Percentiles rank a stretch among this genome's conserved stretches.
phyloP scores from a whole-genome alignment of 2,113 vertebrate genomes.

The Silurus glanis region DNA sequence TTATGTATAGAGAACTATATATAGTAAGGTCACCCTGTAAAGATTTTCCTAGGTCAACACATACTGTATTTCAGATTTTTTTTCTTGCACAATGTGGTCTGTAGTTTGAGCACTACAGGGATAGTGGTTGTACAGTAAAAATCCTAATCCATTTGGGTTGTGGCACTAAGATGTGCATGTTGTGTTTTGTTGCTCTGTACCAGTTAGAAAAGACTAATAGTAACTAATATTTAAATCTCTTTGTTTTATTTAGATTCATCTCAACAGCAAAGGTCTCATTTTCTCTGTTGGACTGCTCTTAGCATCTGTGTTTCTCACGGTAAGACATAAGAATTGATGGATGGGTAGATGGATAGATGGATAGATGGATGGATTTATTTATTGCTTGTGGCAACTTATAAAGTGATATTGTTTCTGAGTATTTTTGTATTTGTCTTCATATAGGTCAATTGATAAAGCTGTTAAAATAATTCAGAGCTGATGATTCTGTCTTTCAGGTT shows the following conservation, averaged over 20 bases:
- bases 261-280: conserved; percentile 96
- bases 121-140: not conserved
- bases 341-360: not conserved
- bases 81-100: not conserved
- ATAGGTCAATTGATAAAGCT: not conserved
- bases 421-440: not conserved
- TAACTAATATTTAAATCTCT: not conserved
- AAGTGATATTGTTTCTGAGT: not conserved
- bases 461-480: not conserved
- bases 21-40: not conserved
- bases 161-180: not conserved
- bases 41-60: not conserved
- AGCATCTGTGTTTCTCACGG: conserved; percentile 93
- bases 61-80: not conserved
- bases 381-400: not conserved
- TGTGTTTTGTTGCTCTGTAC: not conserved
- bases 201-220: not conserved
- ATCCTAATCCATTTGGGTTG: not conserved
- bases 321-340: conserved; percentile 69
- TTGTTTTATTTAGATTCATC: conserved; percentile 79
- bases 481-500: conserved; percentile 73
- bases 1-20: not conserved
- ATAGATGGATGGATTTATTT: not conserved
- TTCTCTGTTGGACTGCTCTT: conserved; percentile 93
- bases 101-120: conserved; percentile 8